Conservation (phyloP, 2,888 invertebrate genomes). For the Drosophila borealis region DNA sequence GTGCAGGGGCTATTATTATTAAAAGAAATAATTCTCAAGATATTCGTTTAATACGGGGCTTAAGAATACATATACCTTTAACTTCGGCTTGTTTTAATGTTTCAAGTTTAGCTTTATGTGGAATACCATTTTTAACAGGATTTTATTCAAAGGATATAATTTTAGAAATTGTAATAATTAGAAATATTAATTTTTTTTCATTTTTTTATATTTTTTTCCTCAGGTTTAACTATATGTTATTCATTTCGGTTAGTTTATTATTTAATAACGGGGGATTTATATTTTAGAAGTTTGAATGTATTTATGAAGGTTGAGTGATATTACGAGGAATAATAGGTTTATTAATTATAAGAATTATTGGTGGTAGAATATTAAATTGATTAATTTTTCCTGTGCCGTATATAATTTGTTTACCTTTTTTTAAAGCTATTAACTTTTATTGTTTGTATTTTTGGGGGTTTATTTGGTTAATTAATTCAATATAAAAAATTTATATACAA, state of each 20-base stretch:
- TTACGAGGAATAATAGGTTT: conserved; percentile 85
- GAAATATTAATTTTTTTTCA: conserved; percentile 86
- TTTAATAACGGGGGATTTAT: conserved; percentile 86
- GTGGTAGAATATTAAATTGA: conserved; percentile 86
- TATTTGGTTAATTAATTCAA: conserved; percentile 85
- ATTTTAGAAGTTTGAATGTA: conserved; percentile 85
- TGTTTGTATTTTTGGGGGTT: conserved; percentile 85
- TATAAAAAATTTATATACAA: conserved; percentile 67
- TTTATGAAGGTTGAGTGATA: conserved; percentile 86
- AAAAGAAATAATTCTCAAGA: conserved; percentile 87
- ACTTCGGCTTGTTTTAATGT: conserved; percentile 87
- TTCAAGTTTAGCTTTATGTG: conserved; percentile 88
- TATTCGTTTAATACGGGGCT: conserved; percentile 42
- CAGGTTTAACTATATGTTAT: conserved; percentile 87
- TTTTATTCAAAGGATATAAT: conserved; percentile 89
- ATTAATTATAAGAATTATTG: conserved; percentile 83
- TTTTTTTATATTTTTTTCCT: conserved; percentile 86
- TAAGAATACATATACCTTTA: conserved; percentile 19
- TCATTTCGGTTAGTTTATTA: conserved; percentile 87
- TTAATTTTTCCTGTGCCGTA: conserved; percentile 86
- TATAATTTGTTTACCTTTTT: conserved; percentile 86
- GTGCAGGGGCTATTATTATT: conserved; percentile 90
- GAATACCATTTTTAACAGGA: conserved; percentile 88
- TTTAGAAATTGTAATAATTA: conserved; percentile 87
- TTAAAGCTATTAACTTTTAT: conserved; percentile 87